Percentiles rank a stretch among this genome's conserved stretches.
These are phyloP conservation scores for Dipodomys merriami DNA, from an alignment of 2,113 vertebrate genomes.

Conservation along the genomic window DNA sequence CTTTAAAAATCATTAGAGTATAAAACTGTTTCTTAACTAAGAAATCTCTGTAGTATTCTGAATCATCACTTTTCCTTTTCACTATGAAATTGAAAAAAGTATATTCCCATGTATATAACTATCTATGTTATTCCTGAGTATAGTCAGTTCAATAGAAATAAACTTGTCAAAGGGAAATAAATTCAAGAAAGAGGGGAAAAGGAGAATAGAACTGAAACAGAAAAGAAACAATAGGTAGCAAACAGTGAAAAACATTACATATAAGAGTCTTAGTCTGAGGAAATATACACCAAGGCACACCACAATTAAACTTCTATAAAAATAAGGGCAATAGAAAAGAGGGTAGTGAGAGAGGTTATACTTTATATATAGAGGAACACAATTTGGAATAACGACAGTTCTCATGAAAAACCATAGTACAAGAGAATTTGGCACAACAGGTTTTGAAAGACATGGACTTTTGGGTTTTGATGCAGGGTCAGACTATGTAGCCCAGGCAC, in stretches of 20 bases:
- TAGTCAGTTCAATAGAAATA: too few species aligned
- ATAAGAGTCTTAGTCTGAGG: neutral
- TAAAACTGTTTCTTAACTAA: too few species aligned
- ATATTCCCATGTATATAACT: too few species aligned
- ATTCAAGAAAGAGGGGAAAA: neutral
- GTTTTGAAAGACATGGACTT: neutral
- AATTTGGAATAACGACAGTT: slow-evolving; percentile 1
- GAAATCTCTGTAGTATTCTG: too few species aligned
- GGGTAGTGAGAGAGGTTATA: neutral
- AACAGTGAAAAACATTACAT: neutral
- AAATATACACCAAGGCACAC: neutral
- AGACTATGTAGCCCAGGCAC: too few species aligned
- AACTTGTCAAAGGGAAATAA: too few species aligned
- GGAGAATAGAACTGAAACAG: neutral
- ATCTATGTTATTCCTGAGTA: too few species aligned
- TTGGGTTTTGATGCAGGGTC: too few species aligned
- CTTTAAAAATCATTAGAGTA: too few species aligned
- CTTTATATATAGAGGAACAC: neutral
- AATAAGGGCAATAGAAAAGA: neutral
- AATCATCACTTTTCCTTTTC: too few species aligned
- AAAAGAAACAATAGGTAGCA: neutral
- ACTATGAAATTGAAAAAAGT: too few species aligned
- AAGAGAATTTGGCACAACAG: neutral
- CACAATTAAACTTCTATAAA: neutral
- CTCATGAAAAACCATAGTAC: neutral